Evolutionary conservation across 2,888 invertebrate genomes (phyloP), one percentile per base, ranked within the genome.

Genomic region (Priocnemis perturbator): DNA sequence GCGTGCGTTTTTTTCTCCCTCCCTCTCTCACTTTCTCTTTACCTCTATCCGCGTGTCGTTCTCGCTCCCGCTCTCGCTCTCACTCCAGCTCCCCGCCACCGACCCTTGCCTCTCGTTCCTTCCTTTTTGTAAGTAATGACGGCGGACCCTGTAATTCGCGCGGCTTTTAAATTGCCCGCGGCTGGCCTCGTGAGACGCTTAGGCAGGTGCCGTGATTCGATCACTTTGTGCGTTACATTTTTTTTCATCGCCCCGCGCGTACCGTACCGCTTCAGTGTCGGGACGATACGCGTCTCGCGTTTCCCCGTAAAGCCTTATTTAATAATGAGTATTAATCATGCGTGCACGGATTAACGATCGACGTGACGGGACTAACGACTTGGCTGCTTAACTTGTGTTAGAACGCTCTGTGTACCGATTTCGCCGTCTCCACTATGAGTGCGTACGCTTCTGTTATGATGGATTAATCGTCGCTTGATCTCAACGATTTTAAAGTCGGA

Each of bases 191-290:
- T 30, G 62, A 60, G 71, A 74, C 79, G 77, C 73, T 78, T 73
- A 77, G 77, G 76, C 83, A 83, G 83, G 82, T 83, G 83, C 81
- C 78, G 77, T 78, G 83, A 82, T 83, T 81, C 82, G 77, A 83
- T 83, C 74, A 58, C 60, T 69, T 66, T 64, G 53, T 23, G 47
- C 48, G 64, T 67, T 71, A 67, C 69, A 67, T 53, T 14, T 7
- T 61, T 61, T 37, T 0, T 44, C 11, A 14, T n/a, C 58, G 37
- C 58, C 58, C 58, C 19, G 44, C 26, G 17, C 14, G 17, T 17
- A 17, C 19, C 56, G 56, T 20, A 17, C 56, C 21, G 21, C 50
- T 20, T 50, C 19, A 21, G 4, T 21, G 50, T 5, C 19, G 4
- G 50, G 15, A 9, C 19, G 19, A 21, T 19, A 21, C 5, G n/a